A percentile compares a stretch with the other conserved stretches of the same genome.
Evolutionary conservation across 2,888 invertebrate species (phyloP).

Genomic region (Ramazzottius varieornatus): DNA sequence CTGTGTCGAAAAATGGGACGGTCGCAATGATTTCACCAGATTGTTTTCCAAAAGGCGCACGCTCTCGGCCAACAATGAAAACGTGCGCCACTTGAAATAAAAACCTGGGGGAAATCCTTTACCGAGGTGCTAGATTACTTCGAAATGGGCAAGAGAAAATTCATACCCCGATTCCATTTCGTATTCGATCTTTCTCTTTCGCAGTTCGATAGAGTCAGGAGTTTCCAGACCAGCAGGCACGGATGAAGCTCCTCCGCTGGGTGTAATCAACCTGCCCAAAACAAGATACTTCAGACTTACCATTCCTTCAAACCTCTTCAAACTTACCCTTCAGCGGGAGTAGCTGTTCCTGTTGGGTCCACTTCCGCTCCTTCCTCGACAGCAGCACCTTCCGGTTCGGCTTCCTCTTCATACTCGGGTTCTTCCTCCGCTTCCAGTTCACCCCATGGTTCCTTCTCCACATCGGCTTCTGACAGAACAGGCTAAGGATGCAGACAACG

Average conservation of each 20-base stretch:
- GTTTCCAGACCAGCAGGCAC: conserved; percentile 90
- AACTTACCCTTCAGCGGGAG: conserved; percentile 51
- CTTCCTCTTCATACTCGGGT: conserved; percentile 29
- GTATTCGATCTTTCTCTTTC: conserved; percentile 82
- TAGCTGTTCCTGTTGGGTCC: conserved; percentile 58
- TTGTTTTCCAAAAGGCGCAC: no score
- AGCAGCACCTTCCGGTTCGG: conserved; percentile 21
- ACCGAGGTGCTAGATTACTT: no score
- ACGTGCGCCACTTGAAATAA: no score
- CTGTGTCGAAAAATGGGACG: no score
- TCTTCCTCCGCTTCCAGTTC: conserved; percentile 66
- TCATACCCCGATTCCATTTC: conserved; percentile 64
- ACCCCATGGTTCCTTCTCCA: conserved; percentile 85
- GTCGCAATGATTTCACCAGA: not conserved
- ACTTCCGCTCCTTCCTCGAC: conserved; percentile 11
- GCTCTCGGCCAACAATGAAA: no score
- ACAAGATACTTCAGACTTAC: not conserved
- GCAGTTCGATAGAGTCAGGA: conserved; percentile 85
- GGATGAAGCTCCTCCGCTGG: conserved; percentile 51
- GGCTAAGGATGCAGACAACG: conserved; percentile 22
- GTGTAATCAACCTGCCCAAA: conserved; percentile 45
- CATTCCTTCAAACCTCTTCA: not conserved
- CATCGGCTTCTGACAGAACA: conserved; percentile 49
- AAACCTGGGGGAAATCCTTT: not conserved
- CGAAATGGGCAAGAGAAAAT: not conserved